Conservation (phyloP, 1,140 invertebrate species). For the Dendrolimus punctatus region DNA sequence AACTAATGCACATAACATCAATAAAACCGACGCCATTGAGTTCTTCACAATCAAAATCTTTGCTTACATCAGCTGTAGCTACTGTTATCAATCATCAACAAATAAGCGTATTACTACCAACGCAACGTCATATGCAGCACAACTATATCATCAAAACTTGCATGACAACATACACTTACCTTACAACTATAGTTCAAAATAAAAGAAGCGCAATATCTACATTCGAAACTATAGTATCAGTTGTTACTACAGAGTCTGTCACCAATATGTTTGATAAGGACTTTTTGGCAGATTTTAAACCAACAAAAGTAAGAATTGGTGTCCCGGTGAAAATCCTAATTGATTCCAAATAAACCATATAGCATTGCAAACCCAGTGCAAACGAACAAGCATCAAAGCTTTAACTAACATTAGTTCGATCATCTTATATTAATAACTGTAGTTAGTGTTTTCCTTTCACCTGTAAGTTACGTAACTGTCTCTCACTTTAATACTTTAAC, state of each 20-base stretch:
- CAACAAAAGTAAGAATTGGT: constrained; percentile 65
- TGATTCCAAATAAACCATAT: neutral
- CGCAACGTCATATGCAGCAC: constrained; percentile 70
- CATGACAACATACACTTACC: constrained; percentile 89
- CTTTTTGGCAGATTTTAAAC: constrained; percentile 49
- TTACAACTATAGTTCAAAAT: constrained; percentile 83
- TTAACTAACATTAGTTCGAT: neutral
- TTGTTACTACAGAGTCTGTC: constrained; percentile 67
- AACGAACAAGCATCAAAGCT: neutral
- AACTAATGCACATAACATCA: constrained; percentile 47
- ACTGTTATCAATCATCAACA: constrained; percentile 56
- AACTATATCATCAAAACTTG: constrained; percentile 91
- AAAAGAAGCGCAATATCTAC: constrained; percentile 66
- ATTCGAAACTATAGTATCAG: constrained; percentile 69
- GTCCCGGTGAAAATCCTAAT: constrained; percentile 8
- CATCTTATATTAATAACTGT: neutral
- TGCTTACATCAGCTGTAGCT: constrained; percentile 41
- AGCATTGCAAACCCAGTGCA: neutral
- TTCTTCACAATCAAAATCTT: constrained; percentile 6
- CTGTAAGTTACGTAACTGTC: neutral
- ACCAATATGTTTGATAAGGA: constrained; percentile 55
- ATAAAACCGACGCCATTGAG: constrained; percentile 19
- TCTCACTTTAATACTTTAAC: neutral
- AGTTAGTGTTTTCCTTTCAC: no score
- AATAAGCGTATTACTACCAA: constrained; percentile 48